Evolutionary conservation across 1,140 invertebrate species (phyloP).

Genomic region (Mya arenaria): DNA sequence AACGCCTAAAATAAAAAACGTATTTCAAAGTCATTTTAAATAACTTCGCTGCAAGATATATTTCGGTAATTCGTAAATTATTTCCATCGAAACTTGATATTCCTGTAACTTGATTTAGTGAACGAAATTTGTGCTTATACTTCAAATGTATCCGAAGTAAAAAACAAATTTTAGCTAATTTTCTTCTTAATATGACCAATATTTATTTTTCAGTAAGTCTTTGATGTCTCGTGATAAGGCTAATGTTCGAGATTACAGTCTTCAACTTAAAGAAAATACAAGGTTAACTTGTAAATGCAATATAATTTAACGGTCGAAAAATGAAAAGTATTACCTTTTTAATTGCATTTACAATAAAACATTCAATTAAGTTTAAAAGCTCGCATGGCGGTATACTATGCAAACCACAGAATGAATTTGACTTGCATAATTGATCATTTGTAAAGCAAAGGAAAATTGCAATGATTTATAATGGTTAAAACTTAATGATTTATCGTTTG

Average conservation of each 20-base stretch:
- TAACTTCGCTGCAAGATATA: no score
- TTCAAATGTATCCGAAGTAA: constrained; percentile 23
- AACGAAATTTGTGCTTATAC: constrained; percentile 26
- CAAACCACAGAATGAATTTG: no score
- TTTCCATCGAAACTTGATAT: background rate
- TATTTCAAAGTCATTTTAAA: no score
- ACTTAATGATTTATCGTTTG: background rate
- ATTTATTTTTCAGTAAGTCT: constrained; percentile 3
- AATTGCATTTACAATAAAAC: constrained; percentile 27
- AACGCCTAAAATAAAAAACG: no score
- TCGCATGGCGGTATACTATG: constrained; percentile 14
- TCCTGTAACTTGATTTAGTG: constrained; percentile 33
- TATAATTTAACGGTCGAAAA: constrained; percentile 15
- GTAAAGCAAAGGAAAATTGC: background rate
- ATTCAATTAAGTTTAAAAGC: constrained; percentile 14
- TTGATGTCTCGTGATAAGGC: constrained; percentile 22
- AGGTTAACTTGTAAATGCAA: background rate
- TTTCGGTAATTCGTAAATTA: no score
- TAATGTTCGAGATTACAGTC: background rate
- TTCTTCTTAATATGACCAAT: background rate
- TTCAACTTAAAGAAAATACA: constrained; percentile 13
- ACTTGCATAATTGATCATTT: background rate
- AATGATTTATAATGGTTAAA: background rate
- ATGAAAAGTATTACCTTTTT: constrained; percentile 2
- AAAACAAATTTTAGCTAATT: constrained; percentile 39